These are phyloP conservation scores for Drosophila kanapiae DNA, from an alignment of 1,140 invertebrate species.

Conservation along the genomic window DNA sequence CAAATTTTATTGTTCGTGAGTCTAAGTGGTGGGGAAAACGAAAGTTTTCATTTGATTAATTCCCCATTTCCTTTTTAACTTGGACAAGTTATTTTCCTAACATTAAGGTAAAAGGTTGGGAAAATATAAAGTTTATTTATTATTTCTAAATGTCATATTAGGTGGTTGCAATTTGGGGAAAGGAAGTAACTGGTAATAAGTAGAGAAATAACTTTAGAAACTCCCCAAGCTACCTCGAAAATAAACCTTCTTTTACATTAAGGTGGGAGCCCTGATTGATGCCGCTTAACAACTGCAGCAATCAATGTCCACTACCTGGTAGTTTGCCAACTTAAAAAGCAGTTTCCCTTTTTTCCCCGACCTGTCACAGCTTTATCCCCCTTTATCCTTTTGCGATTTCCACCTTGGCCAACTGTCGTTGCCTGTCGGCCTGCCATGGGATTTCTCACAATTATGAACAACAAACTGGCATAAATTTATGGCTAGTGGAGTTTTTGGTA, in stretches of 20 bases:
- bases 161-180: background rate
- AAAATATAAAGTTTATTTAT: background rate
- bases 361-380: conserved; percentile 8
- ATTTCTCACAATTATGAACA: conserved; percentile 69
- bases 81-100: background rate
- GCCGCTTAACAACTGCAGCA: conserved; percentile 4
- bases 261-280: conserved; percentile 11
- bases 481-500: conserved; percentile 37
- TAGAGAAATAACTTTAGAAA: background rate
- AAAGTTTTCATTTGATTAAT: conserved; percentile 38
- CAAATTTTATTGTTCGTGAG: conserved; percentile 52
- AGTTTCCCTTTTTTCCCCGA: conserved; percentile 7
- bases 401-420: conserved; percentile 41
- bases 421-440: conserved; percentile 22
- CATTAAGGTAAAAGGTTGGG: no score
- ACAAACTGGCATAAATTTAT: conserved; percentile 57
- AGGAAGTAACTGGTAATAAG: background rate
- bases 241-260: background rate
- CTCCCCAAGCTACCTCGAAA: background rate
- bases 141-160: background rate
- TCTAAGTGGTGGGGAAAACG: background rate
- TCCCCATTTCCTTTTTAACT: conserved; percentile 12
- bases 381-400: conserved; percentile 4
- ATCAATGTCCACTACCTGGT: conserved; percentile 14
- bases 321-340: conserved; percentile 7